phyloP scores from a whole-genome alignment of 2,113 vertebrate genomes.

The Oryzias woworae region DNA sequence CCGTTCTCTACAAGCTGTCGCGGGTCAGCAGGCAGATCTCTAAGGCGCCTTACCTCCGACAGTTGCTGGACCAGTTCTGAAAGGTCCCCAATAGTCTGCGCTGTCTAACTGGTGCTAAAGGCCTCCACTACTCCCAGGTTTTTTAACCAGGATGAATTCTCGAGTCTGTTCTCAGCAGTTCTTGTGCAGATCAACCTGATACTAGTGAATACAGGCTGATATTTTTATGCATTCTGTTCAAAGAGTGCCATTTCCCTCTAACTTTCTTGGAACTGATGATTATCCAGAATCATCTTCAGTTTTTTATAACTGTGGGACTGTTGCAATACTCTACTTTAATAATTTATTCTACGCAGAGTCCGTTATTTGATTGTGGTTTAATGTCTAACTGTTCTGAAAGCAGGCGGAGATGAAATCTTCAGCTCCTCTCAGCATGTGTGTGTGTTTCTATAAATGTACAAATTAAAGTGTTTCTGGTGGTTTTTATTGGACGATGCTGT shows the following conservation, averaged over 20 bases:
- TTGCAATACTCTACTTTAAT: slow-evolving; percentile 93
- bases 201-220: slow-evolving; percentile 27
- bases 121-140: background rate
- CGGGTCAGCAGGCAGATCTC: slow-evolving; percentile 88
- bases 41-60: slow-evolving; percentile 92
- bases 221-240: slow-evolving; percentile 31
- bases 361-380: slow-evolving; percentile 83
- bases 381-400: slow-evolving; percentile 77
- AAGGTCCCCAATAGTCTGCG: slow-evolving; percentile 1
- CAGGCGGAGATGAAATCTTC: slow-evolving; percentile 73
- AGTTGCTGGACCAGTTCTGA: slow-evolving; percentile 96
- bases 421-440: slow-evolving; percentile 79
- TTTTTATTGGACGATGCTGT: slow-evolving; percentile 83
- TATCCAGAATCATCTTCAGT: slow-evolving; percentile 67
- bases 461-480: slow-evolving; percentile 85
- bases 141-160: slow-evolving; percentile 23
- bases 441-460: slow-evolving; percentile 96
- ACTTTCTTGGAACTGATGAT: slow-evolving; percentile 51
- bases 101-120: slow-evolving; percentile 66
- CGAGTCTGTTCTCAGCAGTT: slow-evolving; percentile 54
- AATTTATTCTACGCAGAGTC: slow-evolving; percentile 73
- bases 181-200: slow-evolving; percentile 43
- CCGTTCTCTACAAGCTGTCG: slow-evolving; percentile 92
- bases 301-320: slow-evolving; percentile 92
- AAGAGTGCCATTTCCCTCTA: slow-evolving; percentile 28